Conservation (phyloP, 2,797 vertebrate genomes). For the Rhinatrema bivittatum region DNA sequence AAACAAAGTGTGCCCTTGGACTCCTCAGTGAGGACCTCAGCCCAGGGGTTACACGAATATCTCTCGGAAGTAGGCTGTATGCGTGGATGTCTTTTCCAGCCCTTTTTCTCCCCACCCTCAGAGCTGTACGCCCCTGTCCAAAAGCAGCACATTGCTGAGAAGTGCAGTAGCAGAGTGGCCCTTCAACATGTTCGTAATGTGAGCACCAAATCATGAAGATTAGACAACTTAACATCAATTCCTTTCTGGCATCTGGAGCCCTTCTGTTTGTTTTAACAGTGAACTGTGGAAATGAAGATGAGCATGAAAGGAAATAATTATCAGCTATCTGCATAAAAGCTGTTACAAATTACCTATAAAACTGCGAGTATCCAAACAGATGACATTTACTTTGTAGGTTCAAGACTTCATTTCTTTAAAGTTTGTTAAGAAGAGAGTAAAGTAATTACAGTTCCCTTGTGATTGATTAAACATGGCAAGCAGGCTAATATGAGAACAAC, state of each 20-base stretch:
- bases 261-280: slow-evolving; percentile 76
- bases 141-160: no score
- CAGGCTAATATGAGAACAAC: slow-evolving; percentile 77
- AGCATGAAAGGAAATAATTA: slow-evolving; percentile 82
- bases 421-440: slow-evolving; percentile 63
- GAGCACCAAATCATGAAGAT: slow-evolving; percentile 16
- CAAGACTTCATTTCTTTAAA: slow-evolving; percentile 71
- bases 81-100: no score
- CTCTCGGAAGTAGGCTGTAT: no score
- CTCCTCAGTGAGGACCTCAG: no score
- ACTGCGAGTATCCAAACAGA: slow-evolving; percentile 77
- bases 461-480: slow-evolving; percentile 84
- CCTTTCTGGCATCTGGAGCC: slow-evolving; percentile 68
- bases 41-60: no score
- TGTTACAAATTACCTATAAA: slow-evolving; percentile 85
- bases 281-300: slow-evolving; percentile 72
- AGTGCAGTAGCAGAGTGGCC: slow-evolving; percentile 1
- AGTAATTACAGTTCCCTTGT: slow-evolving; percentile 66
- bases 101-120: no score
- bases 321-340: slow-evolving; percentile 73
- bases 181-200: slow-evolving; percentile 20
- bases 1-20: no score
- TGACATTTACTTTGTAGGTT: slow-evolving; percentile 66
- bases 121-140: no score
- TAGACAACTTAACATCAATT: slow-evolving; percentile 18